Conservation (phyloP, 2,888 invertebrate species). For the Amblyjoppa proteus region DNA sequence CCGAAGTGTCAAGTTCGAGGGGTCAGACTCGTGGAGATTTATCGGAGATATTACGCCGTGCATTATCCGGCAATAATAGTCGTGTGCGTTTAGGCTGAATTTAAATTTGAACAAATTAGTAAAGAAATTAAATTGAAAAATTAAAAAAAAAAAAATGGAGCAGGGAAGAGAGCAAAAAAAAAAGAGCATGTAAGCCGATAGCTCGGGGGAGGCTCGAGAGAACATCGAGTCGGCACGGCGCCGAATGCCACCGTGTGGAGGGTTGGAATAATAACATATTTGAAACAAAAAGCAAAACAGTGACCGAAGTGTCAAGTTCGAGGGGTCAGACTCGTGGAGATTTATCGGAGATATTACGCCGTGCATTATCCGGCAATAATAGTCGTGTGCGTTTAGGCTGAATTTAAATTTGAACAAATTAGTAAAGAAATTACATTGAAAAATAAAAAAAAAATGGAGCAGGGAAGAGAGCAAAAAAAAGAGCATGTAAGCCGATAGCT, state of each 20-base stretch:
- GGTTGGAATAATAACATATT: slow-evolving; percentile 25
- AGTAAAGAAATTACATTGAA: not conserved
- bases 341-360: not conserved
- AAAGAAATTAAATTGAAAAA: too few relatives aligned
- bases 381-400: not conserved
- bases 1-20: slow-evolving; percentile 7
- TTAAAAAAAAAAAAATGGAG: not conserved
- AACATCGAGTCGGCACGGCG: slow-evolving; percentile 24
- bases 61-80: not conserved
- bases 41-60: not conserved
- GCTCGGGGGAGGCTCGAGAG: slow-evolving; percentile 29
- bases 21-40: not conserved
- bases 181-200: slow-evolving; percentile 31
- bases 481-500: slow-evolving; percentile 26
- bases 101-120: not conserved
- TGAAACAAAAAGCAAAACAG: not conserved
- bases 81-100: not conserved
- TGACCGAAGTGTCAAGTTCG: slow-evolving; percentile 1
- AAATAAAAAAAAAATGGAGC: not conserved
- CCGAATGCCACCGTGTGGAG: slow-evolving; percentile 26
- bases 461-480: not conserved
- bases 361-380: not conserved
- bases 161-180: too few relatives aligned
- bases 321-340: not conserved
- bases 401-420: not conserved